Conservation (phyloP, 2,888 invertebrate species). For the Cetonia aurata region DNA sequence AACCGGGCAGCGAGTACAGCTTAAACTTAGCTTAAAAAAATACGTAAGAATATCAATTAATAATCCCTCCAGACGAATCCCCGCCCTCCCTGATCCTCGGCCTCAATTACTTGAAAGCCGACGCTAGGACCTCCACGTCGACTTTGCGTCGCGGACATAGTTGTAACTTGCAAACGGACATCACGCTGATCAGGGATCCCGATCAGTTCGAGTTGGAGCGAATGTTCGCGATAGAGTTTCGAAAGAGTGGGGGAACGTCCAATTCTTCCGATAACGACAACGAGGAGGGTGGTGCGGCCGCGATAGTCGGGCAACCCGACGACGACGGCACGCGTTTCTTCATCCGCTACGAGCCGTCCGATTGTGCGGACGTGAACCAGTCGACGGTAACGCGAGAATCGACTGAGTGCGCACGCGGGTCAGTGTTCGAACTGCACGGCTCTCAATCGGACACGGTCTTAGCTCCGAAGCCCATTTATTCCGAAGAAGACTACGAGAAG, state of each 20-base stretch:
- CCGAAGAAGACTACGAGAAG: constrained; percentile 42
- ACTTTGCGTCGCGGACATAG: background rate
- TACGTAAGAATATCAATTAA: too few relatives aligned
- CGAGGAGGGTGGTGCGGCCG: background rate
- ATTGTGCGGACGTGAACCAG: background rate
- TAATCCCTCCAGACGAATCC: background rate
- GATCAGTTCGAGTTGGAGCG: constrained; percentile 47
- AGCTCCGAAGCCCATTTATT: constrained; percentile 45
- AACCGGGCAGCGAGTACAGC: too few relatives aligned
- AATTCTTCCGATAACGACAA: background rate
- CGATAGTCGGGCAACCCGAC: background rate
- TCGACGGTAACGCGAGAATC: background rate
- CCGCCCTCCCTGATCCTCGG: background rate
- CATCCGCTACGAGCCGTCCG: constrained; percentile 16
- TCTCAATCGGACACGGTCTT: constrained; percentile 58
- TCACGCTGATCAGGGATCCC: constrained; percentile 47
- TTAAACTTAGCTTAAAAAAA: too few relatives aligned
- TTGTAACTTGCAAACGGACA: constrained; percentile 48
- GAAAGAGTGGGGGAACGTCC: constrained; percentile 12
- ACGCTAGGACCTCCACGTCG: constrained; percentile 4
- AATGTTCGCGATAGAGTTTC: constrained; percentile 43
- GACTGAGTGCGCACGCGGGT: background rate
- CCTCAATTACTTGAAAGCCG: constrained; percentile 1
- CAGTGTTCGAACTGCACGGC: constrained; percentile 56
- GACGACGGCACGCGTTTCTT: constrained; percentile 18